phyloP scores from a whole-genome alignment of 1,140 invertebrate species.

The Caenorhabditis tropicalis region DNA sequence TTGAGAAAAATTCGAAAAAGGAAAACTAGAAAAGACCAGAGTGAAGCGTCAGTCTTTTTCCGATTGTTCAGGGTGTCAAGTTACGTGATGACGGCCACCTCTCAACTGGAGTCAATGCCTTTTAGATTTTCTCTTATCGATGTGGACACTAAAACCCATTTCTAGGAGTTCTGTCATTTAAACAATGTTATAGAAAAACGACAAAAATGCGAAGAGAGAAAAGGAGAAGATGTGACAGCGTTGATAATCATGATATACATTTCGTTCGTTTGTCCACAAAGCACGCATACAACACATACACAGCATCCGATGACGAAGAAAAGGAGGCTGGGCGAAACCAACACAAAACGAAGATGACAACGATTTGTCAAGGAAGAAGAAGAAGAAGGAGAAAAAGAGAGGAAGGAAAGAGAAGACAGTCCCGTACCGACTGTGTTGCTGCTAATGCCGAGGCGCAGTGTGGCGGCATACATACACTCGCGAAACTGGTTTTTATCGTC shows the following conservation, averaged over 20 bases:
- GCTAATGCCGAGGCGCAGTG: slow-evolving; percentile 21
- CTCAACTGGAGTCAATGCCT: slow-evolving; percentile 19
- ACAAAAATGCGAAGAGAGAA: not conserved
- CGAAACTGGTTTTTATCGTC: slow-evolving; percentile 29
- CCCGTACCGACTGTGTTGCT: slow-evolving; percentile 27
- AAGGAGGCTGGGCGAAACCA: not conserved
- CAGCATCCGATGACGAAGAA: not conserved
- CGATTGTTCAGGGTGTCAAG: not conserved
- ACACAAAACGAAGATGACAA: slow-evolving; percentile 16
- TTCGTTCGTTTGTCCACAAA: slow-evolving; percentile 28
- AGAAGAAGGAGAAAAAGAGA: slow-evolving; percentile 7
- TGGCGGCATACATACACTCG: not conserved
- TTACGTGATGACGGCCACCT: not conserved
- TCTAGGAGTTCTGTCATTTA: not conserved
- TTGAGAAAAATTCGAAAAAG: not conserved
- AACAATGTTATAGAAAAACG: not conserved
- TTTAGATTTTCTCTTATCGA: not conserved
- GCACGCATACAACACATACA: slow-evolving; percentile 18
- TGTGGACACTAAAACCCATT: not conserved
- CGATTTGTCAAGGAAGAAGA: slow-evolving; percentile 35
- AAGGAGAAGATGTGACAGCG: not conserved
- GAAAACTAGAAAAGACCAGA: not conserved
- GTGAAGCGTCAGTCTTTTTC: not conserved
- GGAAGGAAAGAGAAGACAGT: slow-evolving; percentile 11
- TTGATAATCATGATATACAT: slow-evolving; percentile 21